Evolutionary conservation across 2,113 vertebrate species (phyloP).

Genomic region (Elephantulus edwardii): DNA sequence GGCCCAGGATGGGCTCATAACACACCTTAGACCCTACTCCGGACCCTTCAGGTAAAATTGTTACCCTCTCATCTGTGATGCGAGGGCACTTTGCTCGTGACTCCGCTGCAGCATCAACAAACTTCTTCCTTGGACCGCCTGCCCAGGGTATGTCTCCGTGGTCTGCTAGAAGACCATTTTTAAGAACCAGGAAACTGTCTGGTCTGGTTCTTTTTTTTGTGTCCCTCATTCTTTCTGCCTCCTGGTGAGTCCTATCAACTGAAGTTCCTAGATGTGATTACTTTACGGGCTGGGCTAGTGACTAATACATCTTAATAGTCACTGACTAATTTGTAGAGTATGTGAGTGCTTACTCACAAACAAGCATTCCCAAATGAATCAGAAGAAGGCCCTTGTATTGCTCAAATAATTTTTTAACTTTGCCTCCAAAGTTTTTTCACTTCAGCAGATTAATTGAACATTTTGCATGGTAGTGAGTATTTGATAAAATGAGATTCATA

Average conservation of each 20-base stretch:
- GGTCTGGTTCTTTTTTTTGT: neutral
- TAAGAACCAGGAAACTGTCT: neutral
- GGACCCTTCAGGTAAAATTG: neutral
- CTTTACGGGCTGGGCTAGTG: neutral
- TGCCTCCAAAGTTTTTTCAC: neutral
- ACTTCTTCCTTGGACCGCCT: neutral
- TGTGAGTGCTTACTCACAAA: neutral
- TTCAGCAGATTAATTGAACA: neutral
- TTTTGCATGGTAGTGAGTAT: neutral
- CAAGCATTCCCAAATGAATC: neutral
- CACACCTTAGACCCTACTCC: neutral
- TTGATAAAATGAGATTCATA: neutral
- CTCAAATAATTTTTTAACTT: neutral
- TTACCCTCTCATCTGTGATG: too few species aligned
- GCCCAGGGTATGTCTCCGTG: neutral
- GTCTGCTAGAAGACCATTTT: neutral
- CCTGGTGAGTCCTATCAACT: neutral
- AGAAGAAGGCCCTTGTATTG: neutral
- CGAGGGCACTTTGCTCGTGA: neutral
- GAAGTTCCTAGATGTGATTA: neutral
- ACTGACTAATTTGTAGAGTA: neutral
- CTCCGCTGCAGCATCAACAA: neutral
- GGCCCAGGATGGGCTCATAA: neutral
- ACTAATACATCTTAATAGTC: constrained; percentile 7
- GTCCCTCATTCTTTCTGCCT: neutral